Percentiles rank a stretch among this genome's conserved stretches.
Evolutionary conservation across 35 echinoderm and acorn worm genomes (phyloP).

Genomic region (Eucidaris tribuloides): DNA sequence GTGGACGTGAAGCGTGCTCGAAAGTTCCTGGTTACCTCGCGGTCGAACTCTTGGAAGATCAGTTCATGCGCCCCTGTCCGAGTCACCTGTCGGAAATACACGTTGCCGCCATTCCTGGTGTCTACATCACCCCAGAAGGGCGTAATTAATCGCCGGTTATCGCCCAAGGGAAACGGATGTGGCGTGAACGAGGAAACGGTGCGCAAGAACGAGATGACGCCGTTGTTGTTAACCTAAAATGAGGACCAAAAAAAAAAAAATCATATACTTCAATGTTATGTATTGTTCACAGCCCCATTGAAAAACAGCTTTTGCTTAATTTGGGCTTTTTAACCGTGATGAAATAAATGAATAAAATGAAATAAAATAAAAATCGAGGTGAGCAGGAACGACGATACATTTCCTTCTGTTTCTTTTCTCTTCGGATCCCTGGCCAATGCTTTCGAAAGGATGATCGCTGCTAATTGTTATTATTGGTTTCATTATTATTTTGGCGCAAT

Average conservation of each 20-base stretch:
- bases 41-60: constrained; percentile 24
- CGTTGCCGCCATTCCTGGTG: background rate
- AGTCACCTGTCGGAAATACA: constrained; percentile 56
- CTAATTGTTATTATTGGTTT: too few relatives aligned
- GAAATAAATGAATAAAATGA: too few relatives aligned
- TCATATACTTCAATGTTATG: too few relatives aligned
- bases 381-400: too few relatives aligned
- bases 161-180: background rate
- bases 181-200: background rate
- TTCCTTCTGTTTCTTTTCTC: too few relatives aligned
- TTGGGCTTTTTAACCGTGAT: too few relatives aligned
- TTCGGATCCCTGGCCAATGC: too few relatives aligned
- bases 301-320: too few relatives aligned
- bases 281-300: too few relatives aligned
- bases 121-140: constrained; percentile 30
- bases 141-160: background rate
- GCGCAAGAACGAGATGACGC: constrained; percentile 7
- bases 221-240: constrained; percentile 38
- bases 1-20: constrained; percentile 14
- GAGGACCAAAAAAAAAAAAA: background rate
- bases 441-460: too few relatives aligned
- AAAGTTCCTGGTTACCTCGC: constrained; percentile 45
- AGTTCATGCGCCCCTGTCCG: background rate
- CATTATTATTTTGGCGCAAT: too few relatives aligned
- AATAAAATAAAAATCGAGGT: too few relatives aligned